These are phyloP conservation scores for Penaeus chinensis DNA, from an alignment of 1,140 invertebrate genomes.

Conservation along the genomic window DNA sequence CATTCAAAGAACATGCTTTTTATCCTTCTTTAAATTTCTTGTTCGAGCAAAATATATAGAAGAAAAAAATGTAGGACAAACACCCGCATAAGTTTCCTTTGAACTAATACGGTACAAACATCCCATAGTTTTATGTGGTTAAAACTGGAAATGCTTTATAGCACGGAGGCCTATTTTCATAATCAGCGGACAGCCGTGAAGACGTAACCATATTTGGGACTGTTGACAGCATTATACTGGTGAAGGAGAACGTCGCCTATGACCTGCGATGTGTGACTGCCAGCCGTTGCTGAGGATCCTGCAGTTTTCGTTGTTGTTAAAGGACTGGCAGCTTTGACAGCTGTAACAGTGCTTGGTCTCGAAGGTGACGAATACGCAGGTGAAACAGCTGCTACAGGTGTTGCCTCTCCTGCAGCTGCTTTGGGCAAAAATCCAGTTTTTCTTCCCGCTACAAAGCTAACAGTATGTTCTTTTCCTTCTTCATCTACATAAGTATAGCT, in stretches of 20 bases:
- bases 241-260: conserved; percentile 58
- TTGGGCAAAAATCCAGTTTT: not conserved
- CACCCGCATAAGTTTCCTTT: too few species aligned
- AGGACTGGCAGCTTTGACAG: not conserved
- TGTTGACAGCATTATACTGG: conserved; percentile 32
- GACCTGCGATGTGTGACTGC: conserved; percentile 22
- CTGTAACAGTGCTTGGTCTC: not conserved
- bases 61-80: too few species aligned
- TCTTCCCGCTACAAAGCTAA: not conserved
- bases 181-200: conserved; percentile 42
- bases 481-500: not conserved
- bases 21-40: too few species aligned
- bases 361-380: not conserved
- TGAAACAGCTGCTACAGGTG: not conserved
- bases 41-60: too few species aligned
- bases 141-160: too few species aligned
- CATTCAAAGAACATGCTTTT: too few species aligned
- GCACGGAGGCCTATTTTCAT: too few species aligned
- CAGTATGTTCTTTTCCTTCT: not conserved
- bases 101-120: too few species aligned
- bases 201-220: conserved; percentile 47
- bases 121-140: too few species aligned
- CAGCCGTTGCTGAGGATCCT: not conserved
- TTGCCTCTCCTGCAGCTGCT: not conserved
- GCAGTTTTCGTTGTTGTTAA: not conserved